Evolutionary conservation across 2,113 vertebrate genomes (phyloP), one percentile per base, ranked within the genome.

Genomic region (Probosciger aterrimus): DNA sequence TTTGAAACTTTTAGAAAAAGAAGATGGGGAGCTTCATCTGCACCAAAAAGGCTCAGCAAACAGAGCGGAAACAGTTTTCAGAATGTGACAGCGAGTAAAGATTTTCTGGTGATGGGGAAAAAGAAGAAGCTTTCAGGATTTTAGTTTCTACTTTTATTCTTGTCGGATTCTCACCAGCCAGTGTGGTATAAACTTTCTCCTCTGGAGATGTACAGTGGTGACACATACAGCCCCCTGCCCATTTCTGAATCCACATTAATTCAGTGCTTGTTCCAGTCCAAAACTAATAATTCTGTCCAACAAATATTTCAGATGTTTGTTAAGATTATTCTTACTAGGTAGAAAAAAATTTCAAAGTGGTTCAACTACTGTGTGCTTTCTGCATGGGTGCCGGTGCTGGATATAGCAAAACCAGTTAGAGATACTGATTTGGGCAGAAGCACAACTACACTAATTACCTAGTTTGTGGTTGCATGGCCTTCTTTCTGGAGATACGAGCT

Each of bases 261-360:
- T 92, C 62, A 55, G 31, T n/a, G 57, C 4, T 2, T 44, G 4
- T 87, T 88, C 52, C 49, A 88, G 50, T 46, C 49, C 71, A 47
- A 89, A 85, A 80, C 47, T 96, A 96, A 68, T 77, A 59, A 95
- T 97, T 86, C 75, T 88, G 82, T 91, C 82, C 82, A 97, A 96
- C 76, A 91, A 93, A 93, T 82, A 89, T 39, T 94, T 91, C 83
- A 87, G 59, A 96, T 89, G 44, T n/a, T 86, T 93, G 85, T 86
- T 80, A 82, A 93, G 62, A 79, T 82, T 64, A 49, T 93, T 94
- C 69, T 83, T 71, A 87, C 41, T 64, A 84, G 2, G 10, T 0
- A 0, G 59, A 94, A 95, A 92, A 78, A 9, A 31, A 81, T 93
- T 95, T 94, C 43, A 43, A 14, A 70, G 46, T 33, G 30, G 3